Evolutionary conservation across 1,140 invertebrate genomes (phyloP).

Genomic region (Linepithema humile): DNA sequence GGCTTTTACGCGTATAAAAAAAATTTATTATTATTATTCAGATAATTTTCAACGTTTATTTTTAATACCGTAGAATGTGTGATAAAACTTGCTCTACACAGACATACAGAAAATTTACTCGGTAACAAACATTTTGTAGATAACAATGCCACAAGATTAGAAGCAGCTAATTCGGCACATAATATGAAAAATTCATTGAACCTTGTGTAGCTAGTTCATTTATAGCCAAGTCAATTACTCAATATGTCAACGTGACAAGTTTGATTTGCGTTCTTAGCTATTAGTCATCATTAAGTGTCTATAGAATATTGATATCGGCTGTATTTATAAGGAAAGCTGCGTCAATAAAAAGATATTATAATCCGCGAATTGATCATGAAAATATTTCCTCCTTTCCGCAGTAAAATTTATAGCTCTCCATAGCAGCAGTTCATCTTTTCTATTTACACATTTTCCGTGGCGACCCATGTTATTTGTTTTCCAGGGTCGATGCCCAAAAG

Average conservation of each 20-base stretch:
- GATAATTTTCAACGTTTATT: neutral
- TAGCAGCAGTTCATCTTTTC: constrained; percentile 36
- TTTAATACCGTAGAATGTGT: neutral
- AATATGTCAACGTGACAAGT: constrained; percentile 14
- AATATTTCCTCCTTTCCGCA: constrained; percentile 13
- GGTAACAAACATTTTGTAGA: neutral
- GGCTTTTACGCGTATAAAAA: neutral
- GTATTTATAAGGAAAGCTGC: neutral
- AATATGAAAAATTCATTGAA: constrained; percentile 35
- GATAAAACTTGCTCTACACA: neutral
- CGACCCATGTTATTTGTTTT: constrained; percentile 34
- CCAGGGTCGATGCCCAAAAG: constrained; percentile 55
- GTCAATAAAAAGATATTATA: neutral
- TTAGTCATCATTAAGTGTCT: constrained; percentile 27
- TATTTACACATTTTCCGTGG: constrained; percentile 38
- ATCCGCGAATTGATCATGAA: constrained; percentile 27
- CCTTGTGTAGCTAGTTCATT: constrained; percentile 38
- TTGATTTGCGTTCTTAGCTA: constrained; percentile 18
- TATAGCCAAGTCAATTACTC: constrained; percentile 38
- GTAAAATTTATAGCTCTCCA: constrained; percentile 30
- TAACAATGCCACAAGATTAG: constrained; percentile 14
- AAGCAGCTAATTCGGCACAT: neutral
- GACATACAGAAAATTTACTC: neutral
- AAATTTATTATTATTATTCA: neutral
- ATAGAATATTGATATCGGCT: neutral